Evolutionary conservation across 2,888 invertebrate genomes (phyloP).

Genomic region (Apodemia zela): DNA sequence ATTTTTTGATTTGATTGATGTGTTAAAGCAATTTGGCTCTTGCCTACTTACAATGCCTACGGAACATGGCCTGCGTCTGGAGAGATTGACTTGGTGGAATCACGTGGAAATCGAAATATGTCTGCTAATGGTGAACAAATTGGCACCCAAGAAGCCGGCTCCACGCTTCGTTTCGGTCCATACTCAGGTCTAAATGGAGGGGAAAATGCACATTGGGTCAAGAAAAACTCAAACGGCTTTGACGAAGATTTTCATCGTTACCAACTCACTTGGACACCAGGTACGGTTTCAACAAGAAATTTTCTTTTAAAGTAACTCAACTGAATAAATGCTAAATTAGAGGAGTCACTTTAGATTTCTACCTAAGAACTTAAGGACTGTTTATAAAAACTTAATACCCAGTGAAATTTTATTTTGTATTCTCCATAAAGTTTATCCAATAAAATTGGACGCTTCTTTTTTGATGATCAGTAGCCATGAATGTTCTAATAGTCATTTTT

Average conservation of each 20-base stretch:
- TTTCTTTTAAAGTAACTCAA: too few relatives aligned
- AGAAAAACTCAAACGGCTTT: conserved; percentile 56
- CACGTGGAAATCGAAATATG: conserved; percentile 81
- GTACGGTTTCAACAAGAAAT: conserved; percentile 42
- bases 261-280: conserved; percentile 83
- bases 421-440: too few relatives aligned
- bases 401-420: too few relatives aligned
- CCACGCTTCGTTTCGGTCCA: conserved; percentile 85
- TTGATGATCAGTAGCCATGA: too few relatives aligned
- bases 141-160: conserved; percentile 77
- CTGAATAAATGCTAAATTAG: too few relatives aligned
- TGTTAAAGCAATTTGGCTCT: conserved; percentile 82
- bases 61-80: conserved; percentile 86
- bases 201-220: conserved; percentile 66
- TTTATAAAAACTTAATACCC: too few relatives aligned
- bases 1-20: too few relatives aligned
- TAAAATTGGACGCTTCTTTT: too few relatives aligned
- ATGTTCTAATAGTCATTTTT: too few relatives aligned
- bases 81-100: conserved; percentile 85
- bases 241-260: conserved; percentile 82
- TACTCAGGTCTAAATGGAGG: conserved; percentile 72
- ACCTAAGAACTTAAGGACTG: too few relatives aligned
- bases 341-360: too few relatives aligned
- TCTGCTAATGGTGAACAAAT: conserved; percentile 64
- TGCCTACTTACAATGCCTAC: conserved; percentile 82